Evolutionary conservation across 2,113 vertebrate species (phyloP).

Genomic region (Syngnathus typhle): DNA sequence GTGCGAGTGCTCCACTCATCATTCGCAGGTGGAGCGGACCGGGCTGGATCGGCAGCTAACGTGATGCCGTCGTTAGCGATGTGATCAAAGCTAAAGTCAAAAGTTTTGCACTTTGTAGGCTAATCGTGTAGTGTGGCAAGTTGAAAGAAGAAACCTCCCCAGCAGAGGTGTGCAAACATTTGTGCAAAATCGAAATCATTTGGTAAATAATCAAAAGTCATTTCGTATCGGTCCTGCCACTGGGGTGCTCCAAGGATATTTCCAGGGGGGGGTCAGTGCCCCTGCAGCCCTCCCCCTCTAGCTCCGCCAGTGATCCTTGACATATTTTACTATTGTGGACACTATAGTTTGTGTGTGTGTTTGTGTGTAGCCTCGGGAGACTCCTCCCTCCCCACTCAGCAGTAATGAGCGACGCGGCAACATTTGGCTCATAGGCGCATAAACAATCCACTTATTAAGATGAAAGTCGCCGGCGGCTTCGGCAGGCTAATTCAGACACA

Average conservation of each 20-base stretch:
- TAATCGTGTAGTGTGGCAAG: neutral
- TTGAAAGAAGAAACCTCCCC: too few relatives aligned
- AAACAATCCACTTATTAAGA: constrained; percentile 15
- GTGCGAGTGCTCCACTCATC: neutral
- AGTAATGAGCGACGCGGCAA: constrained; percentile 6
- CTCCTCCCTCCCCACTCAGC: constrained; percentile 5
- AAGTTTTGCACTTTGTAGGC: neutral
- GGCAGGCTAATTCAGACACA: constrained; percentile 1
- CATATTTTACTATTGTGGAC: neutral
- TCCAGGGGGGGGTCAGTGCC: too few relatives aligned
- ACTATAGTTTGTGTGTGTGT: neutral
- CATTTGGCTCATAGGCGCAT: constrained; percentile 13
- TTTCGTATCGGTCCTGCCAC: too few relatives aligned
- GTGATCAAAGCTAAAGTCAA: neutral
- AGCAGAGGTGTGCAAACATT: too few relatives aligned
- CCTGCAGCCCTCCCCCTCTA: too few relatives aligned
- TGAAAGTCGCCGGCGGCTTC: constrained; percentile 3
- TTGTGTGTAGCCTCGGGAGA: neutral
- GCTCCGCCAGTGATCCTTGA: neutral
- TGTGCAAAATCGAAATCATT: too few relatives aligned
- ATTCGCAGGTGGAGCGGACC: too few relatives aligned
- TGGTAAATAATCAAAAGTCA: too few relatives aligned
- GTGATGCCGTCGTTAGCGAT: neutral
- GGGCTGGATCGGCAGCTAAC: neutral
- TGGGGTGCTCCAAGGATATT: too few relatives aligned